These are phyloP conservation scores for Ardeotis arabs DNA, from an alignment of 2,113 vertebrate species.

Conservation along the genomic window DNA sequence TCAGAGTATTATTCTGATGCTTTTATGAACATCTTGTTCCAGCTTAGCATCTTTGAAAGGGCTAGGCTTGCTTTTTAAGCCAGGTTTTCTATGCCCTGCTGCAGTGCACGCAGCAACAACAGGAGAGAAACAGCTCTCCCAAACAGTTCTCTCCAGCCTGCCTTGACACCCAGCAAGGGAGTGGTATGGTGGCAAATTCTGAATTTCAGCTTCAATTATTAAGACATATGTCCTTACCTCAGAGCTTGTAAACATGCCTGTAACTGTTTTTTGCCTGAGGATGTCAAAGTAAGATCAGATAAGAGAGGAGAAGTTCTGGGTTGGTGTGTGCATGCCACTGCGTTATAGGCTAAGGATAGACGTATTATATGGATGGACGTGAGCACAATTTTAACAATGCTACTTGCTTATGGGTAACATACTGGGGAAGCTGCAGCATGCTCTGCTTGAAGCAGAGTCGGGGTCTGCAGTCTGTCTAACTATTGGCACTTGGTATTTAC, in stretches of 20 bases:
- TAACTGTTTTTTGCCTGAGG: not conserved
- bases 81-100: not conserved
- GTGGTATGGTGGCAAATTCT: not conserved
- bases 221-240: not conserved
- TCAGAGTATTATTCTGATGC: not conserved
- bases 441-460: fast-evolving
- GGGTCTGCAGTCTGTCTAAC: not conserved
- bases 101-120: not conserved
- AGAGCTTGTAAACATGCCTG: not conserved
- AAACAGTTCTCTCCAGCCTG: not conserved
- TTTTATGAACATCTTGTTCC: not conserved
- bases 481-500: not conserved
- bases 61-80: not conserved
- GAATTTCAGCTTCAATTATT: not conserved
- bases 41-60: not conserved
- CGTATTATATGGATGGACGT: fast-evolving
- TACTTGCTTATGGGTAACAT: not conserved
- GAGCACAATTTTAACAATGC: not conserved
- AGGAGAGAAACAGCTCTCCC: not conserved
- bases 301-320: not conserved
- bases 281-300: not conserved
- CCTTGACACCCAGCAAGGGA: not conserved
- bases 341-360: not conserved
- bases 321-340: not conserved
- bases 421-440: not conserved